These are phyloP conservation scores for Aspidiotus rigidus DNA, from an alignment of 2,888 invertebrate genomes.

Conservation along the genomic window DNA sequence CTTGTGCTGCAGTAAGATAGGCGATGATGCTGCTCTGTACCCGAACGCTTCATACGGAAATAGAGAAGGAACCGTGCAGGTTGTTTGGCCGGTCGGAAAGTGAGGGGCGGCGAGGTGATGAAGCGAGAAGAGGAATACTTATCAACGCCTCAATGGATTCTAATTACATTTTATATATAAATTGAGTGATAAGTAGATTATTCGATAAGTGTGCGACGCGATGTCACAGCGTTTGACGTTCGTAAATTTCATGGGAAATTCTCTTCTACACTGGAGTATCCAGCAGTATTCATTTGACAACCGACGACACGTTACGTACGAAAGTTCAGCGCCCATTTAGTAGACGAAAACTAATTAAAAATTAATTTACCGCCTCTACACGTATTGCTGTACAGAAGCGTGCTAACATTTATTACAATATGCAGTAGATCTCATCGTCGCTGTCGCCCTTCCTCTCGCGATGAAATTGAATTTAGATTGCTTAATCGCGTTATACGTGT, in stretches of 20 bases:
- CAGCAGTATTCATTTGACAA: too few species aligned
- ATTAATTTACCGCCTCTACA: neutral
- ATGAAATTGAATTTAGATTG: too few species aligned
- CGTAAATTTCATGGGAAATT: slow-evolving; percentile 2
- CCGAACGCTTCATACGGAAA: neutral
- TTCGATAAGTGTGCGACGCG: slow-evolving; percentile 4
- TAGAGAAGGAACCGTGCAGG: neutral
- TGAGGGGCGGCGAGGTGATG: neutral
- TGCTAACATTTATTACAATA: too few species aligned
- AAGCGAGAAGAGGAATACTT: neutral
- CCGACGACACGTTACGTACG: neutral
- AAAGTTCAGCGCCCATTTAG: neutral
- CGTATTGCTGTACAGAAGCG: too few species aligned
- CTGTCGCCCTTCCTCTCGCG: too few species aligned
- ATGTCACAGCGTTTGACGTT: neutral
- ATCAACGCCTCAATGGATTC: slow-evolving; percentile 4
- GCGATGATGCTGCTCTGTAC: neutral
- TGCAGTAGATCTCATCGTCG: too few species aligned
- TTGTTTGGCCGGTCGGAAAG: neutral
- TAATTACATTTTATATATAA: slow-evolving; percentile 2
- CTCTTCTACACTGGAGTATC: neutral
- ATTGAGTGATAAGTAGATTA: slow-evolving; percentile 4
- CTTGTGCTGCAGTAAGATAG: neutral
- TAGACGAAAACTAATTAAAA: slow-evolving; percentile 2
- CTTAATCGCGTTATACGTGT: too few species aligned